Evolutionary conservation across 1,140 invertebrate genomes (phyloP).

Genomic region (Aplysia californica): DNA sequence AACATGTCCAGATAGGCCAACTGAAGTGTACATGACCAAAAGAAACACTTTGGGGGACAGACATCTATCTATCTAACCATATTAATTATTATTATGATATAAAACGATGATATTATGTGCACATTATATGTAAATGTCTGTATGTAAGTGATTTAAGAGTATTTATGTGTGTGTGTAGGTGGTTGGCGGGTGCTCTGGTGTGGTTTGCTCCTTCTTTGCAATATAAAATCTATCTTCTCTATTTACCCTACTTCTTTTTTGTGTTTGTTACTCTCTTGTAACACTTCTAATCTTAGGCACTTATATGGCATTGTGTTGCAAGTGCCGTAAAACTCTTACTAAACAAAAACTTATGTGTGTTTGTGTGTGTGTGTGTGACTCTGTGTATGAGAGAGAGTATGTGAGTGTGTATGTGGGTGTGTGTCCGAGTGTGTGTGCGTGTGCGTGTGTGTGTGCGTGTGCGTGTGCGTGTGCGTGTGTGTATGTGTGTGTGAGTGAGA

Average conservation of each 20-base stretch:
- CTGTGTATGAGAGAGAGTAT: not conserved
- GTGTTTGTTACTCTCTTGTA: too few relatives aligned
- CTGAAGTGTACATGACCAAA: constrained; percentile 43
- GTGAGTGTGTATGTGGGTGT: not conserved
- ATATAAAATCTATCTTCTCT: too few relatives aligned
- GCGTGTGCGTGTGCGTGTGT: not conserved
- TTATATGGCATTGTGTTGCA: not conserved
- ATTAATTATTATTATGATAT: not conserved
- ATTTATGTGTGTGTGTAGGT: not conserved
- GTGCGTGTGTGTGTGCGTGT: not conserved
- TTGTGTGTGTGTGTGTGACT: not conserved
- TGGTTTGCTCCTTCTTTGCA: too few relatives aligned
- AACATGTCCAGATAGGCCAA: constrained; percentile 47
- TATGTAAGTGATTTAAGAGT: not conserved
- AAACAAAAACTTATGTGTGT: too few relatives aligned
- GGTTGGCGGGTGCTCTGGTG: too few relatives aligned
- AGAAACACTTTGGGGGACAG: too few relatives aligned
- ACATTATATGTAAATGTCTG: too few relatives aligned
- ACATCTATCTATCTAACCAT: too few relatives aligned
- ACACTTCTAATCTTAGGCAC: too few relatives aligned
- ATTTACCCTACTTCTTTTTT: too few relatives aligned
- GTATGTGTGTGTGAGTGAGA: not conserved
- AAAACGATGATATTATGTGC: not conserved
- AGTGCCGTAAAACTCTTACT: too few relatives aligned
- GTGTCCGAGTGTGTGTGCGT: not conserved